These are phyloP conservation scores for Drosophila nigromelanica DNA, from an alignment of 1,140 invertebrate genomes.

Conservation along the genomic window DNA sequence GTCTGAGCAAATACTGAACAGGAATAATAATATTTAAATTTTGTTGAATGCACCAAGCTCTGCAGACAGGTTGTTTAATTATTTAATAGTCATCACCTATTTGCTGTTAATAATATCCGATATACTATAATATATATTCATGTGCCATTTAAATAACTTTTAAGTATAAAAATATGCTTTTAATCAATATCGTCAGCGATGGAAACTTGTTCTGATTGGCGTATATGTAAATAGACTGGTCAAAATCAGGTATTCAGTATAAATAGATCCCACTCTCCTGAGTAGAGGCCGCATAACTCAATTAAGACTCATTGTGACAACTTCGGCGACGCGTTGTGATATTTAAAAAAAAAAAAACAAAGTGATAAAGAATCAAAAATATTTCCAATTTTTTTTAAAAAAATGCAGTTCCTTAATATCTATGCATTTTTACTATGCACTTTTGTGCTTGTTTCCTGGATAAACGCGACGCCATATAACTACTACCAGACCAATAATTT, in stretches of 20 bases:
- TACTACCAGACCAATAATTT: neutral
- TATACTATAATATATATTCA: neutral
- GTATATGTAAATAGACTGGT: slow-evolving; percentile 25
- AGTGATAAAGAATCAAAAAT: neutral
- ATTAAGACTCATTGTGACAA: slow-evolving; percentile 18
- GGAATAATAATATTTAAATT: neutral
- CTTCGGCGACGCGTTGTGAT: slow-evolving; percentile 10
- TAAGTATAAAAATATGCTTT: slow-evolving; percentile 5
- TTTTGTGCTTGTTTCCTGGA: neutral
- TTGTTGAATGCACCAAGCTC: neutral
- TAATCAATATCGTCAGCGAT: slow-evolving; percentile 6
- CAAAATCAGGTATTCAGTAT: slow-evolving; percentile 22
- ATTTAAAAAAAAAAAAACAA: neutral
- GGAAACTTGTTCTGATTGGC: slow-evolving; percentile 29
- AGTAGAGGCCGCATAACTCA: slow-evolving; percentile 9
- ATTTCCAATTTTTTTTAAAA: neutral
- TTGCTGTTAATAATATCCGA: neutral
- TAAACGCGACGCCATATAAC: slow-evolving; percentile 15
- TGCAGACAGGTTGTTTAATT: neutral
- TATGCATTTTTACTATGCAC: slow-evolving; percentile 1
- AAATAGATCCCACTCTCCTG: slow-evolving; percentile 30
- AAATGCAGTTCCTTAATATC: slow-evolving; percentile 9
- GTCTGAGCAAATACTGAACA: neutral
- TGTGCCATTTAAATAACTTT: slow-evolving; percentile 2
- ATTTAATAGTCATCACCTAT: neutral